Conservation (phyloP, 2,113 vertebrate species). For the Aldabrachelys gigantea region DNA sequence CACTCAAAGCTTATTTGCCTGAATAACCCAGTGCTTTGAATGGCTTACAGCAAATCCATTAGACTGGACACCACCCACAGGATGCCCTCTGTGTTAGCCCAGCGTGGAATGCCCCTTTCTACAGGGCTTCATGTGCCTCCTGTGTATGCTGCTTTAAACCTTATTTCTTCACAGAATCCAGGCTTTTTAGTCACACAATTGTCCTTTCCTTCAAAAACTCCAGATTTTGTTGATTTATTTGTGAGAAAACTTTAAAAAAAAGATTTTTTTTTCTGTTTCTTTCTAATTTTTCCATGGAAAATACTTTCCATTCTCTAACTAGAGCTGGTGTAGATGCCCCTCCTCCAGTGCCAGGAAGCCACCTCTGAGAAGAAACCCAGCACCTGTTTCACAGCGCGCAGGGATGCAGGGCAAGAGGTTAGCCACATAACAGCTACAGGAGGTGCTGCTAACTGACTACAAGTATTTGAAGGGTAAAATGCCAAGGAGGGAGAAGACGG, state of each 20-base stretch:
- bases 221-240: background rate
- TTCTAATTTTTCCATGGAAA: background rate
- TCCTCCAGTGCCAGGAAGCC: background rate
- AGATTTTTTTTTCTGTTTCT: fast-evolving
- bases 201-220: background rate
- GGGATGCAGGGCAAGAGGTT: background rate
- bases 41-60: background rate
- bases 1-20: background rate
- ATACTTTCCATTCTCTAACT: background rate
- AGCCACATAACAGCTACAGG: too few species aligned
- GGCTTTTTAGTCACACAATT: background rate
- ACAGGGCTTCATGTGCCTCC: background rate
- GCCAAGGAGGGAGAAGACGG: background rate
- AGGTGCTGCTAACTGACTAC: too few species aligned
- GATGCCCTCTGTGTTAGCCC: background rate
- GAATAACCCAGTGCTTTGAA: background rate
- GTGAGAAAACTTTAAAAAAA: background rate
- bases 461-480: background rate
- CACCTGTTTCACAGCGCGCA: background rate
- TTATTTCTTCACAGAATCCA: background rate
- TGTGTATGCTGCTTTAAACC: background rate
- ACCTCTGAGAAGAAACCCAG: background rate
- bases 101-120: background rate
- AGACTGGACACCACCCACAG: background rate
- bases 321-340: background rate